phyloP scores from a whole-genome alignment of 2,888 invertebrate genomes.

The Acronicta aceris region DNA sequence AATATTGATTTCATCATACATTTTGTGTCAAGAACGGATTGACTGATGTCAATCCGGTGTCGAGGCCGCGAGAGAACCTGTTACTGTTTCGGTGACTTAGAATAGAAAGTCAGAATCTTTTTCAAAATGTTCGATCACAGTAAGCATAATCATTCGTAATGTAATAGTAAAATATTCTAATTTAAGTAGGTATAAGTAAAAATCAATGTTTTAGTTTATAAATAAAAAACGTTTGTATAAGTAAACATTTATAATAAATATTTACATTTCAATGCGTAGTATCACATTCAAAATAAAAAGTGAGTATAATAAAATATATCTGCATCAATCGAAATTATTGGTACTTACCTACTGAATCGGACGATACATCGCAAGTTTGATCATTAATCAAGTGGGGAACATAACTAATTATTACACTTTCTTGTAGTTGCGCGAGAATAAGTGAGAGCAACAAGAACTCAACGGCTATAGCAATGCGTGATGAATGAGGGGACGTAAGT shows the following conservation, averaged over 20 bases:
- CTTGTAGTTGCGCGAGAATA: slow-evolving; percentile 28
- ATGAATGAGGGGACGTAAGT: neutral
- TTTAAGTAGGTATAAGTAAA: slow-evolving; percentile 12
- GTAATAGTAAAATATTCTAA: slow-evolving; percentile 12
- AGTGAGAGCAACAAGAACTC: neutral
- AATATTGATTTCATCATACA: too few relatives aligned
- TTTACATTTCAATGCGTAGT: slow-evolving; percentile 83
- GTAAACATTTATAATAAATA: slow-evolving; percentile 86
- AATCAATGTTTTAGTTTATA: slow-evolving; percentile 34
- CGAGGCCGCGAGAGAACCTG: too few relatives aligned
- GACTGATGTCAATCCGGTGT: too few relatives aligned
- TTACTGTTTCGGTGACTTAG: too few relatives aligned
- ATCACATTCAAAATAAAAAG: slow-evolving; percentile 84
- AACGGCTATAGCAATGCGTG: too few relatives aligned
- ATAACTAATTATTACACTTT: slow-evolving; percentile 13
- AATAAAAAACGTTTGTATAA: slow-evolving; percentile 66
- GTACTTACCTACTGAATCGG: slow-evolving; percentile 69
- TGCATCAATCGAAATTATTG: slow-evolving; percentile 68
- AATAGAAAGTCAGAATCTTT: too few relatives aligned
- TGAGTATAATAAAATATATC: slow-evolving; percentile 80
- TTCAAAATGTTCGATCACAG: slow-evolving; percentile 1
- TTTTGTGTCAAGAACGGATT: too few relatives aligned
- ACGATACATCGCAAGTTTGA: slow-evolving; percentile 46
- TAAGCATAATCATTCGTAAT: slow-evolving; percentile 12
- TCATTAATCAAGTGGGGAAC: slow-evolving; percentile 27